These are phyloP conservation scores for Anguilla pacifica DNA, from an alignment of 2,797 vertebrate genomes.

Conservation along the genomic window DNA sequence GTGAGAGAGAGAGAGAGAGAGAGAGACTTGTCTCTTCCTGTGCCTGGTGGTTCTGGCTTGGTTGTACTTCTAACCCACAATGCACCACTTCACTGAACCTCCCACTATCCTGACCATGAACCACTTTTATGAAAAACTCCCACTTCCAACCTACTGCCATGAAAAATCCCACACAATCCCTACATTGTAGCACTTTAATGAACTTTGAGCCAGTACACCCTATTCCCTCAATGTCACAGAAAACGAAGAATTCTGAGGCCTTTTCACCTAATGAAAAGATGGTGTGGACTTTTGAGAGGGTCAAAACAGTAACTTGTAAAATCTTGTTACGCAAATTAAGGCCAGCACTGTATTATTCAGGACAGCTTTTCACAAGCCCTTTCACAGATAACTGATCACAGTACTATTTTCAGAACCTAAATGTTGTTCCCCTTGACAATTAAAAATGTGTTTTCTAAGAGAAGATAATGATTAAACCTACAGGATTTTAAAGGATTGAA, in stretches of 20 bases:
- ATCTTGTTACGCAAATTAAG: background rate
- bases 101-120: background rate
- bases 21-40: background rate
- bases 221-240: background rate
- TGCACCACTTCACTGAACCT: background rate
- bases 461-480: background rate
- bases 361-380: background rate
- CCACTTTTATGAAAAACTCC: background rate
- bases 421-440: background rate
- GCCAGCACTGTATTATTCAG: background rate
- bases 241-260: background rate
- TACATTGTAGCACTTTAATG: background rate
- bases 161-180: background rate
- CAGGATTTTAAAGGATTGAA: background rate
- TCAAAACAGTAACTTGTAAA: background rate
- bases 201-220: background rate
- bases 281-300: background rate
- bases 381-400: background rate
- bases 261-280: background rate
- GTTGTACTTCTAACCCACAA: background rate
- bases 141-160: background rate
- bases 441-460: background rate
- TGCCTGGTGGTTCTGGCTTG: background rate
- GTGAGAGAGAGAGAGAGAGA: background rate
- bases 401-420: background rate